Conservation (phyloP, 64 coral and sea anemone species). For the Actinia tenebrosa region DNA sequence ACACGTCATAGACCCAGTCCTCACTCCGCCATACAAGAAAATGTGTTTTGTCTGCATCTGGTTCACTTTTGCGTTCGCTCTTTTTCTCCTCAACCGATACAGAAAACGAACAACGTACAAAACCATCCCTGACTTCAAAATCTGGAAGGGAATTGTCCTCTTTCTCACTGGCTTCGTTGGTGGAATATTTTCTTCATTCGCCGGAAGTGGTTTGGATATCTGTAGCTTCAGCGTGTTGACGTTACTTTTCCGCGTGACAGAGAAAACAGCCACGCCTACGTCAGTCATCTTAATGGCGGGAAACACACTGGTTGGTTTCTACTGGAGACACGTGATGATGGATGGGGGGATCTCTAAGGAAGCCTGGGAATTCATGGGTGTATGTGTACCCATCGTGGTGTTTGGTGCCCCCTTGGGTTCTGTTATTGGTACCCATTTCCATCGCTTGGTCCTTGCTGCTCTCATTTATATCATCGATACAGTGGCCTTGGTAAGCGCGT, state of each 20-base stretch:
- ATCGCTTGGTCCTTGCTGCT: constrained; percentile 52
- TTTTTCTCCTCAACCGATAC: constrained; percentile 76
- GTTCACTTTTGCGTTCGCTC: constrained; percentile 78
- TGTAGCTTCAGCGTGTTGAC: constrained; percentile 81
- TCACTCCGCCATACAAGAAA: constrained; percentile 79
- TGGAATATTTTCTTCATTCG: constrained; percentile 66
- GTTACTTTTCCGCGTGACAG: constrained; percentile 67
- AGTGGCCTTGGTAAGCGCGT: constrained; percentile 45
- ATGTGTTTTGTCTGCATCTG: constrained; percentile 80
- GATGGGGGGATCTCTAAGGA: constrained; percentile 23
- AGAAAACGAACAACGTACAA: constrained; percentile 61
- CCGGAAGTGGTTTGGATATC: constrained; percentile 74
- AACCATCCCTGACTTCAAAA: constrained; percentile 62
- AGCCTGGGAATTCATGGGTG: constrained; percentile 46
- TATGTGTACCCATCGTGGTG: constrained; percentile 67
- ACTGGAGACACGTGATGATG: constrained; percentile 59
- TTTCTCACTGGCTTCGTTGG: constrained; percentile 50
- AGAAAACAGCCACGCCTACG: constrained; percentile 71
- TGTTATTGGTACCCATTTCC: constrained; percentile 62
- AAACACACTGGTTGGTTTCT: constrained; percentile 69
- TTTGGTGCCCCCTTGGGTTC: constrained; percentile 61
- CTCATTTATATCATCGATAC: constrained; percentile 60
- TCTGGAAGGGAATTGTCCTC: constrained; percentile 63
- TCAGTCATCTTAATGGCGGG: constrained; percentile 76
- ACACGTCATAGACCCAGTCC: constrained; percentile 70